Conservation (phyloP, 2,888 invertebrate species). For the Nemoura dubitans region DNA sequence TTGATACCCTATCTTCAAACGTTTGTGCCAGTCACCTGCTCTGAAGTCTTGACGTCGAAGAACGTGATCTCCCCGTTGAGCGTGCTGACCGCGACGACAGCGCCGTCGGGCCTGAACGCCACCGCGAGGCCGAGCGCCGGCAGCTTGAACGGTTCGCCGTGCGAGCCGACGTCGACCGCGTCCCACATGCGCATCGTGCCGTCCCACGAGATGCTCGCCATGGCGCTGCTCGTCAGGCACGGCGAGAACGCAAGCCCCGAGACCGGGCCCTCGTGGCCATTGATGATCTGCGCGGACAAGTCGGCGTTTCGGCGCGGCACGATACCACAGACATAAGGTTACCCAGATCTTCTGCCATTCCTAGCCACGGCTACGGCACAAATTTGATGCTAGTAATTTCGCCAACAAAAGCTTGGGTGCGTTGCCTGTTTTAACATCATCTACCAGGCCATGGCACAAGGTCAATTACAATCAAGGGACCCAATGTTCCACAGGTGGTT, state of each 20-base stretch:
- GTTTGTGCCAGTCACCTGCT: slow-evolving; percentile 50
- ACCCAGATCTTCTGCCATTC: too few relatives aligned
- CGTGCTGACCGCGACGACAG: slow-evolving; percentile 92
- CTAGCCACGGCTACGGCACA: too few relatives aligned
- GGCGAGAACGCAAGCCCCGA: slow-evolving; percentile 84
- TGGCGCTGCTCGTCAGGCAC: slow-evolving; percentile 71
- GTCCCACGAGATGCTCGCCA: slow-evolving; percentile 96
- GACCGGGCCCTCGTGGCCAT: slow-evolving; percentile 95
- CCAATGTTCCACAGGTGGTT: too few relatives aligned
- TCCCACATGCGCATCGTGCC: slow-evolving; percentile 92
- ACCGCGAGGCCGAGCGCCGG: slow-evolving; percentile 82
- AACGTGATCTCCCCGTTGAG: slow-evolving; percentile 86
- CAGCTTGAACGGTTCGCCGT: slow-evolving; percentile 82
- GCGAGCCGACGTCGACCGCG: slow-evolving; percentile 80
- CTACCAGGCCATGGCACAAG: too few relatives aligned
- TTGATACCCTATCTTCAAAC: too few relatives aligned
- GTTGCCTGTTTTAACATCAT: too few relatives aligned
- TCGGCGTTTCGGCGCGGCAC: background rate
- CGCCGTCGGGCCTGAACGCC: slow-evolving; percentile 88
- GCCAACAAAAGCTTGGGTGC: too few relatives aligned
- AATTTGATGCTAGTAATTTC: too few relatives aligned
- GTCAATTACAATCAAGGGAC: too few relatives aligned
- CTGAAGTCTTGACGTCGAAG: slow-evolving; percentile 76
- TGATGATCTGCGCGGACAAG: slow-evolving; percentile 68
- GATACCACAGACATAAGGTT: too few relatives aligned